These are phyloP conservation scores for Pseudochirops corinnae DNA, from an alignment of 2,797 vertebrate species.

Conservation along the genomic window DNA sequence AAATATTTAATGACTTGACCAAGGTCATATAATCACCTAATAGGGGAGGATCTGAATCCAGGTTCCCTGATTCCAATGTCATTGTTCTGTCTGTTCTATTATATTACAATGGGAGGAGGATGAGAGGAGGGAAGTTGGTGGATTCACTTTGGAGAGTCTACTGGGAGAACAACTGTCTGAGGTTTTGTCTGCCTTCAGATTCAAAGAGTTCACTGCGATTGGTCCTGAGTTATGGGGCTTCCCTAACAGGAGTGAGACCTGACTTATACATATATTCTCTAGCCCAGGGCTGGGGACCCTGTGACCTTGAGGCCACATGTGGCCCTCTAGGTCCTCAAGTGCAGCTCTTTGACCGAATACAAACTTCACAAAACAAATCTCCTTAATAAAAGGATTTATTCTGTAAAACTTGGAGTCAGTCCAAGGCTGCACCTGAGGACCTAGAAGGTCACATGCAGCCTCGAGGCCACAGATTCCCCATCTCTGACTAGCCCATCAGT, in stretches of 20 bases:
- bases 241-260: not conserved
- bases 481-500: not conserved
- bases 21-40: not conserved
- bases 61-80: not conserved
- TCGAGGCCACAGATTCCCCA: no score
- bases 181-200: not conserved
- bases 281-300: not conserved
- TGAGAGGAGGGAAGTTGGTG: not conserved
- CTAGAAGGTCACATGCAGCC: no score
- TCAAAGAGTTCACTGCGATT: not conserved
- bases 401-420: no score
- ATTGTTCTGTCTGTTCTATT: not conserved
- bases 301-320: no score
- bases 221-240: not conserved
- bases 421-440: no score
- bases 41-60: not conserved
- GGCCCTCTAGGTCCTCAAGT: no score
- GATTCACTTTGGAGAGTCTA: not conserved
- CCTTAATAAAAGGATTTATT: no score
- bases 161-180: not conserved
- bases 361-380: no score
- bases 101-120: not conserved
- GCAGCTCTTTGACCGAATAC: no score
- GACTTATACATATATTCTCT: not conserved
- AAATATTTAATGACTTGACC: slow-evolving; percentile 1